Base-by-base conservation (phyloP, 2,797 vertebrate genomes). In the Characodon lateralis region DNA sequence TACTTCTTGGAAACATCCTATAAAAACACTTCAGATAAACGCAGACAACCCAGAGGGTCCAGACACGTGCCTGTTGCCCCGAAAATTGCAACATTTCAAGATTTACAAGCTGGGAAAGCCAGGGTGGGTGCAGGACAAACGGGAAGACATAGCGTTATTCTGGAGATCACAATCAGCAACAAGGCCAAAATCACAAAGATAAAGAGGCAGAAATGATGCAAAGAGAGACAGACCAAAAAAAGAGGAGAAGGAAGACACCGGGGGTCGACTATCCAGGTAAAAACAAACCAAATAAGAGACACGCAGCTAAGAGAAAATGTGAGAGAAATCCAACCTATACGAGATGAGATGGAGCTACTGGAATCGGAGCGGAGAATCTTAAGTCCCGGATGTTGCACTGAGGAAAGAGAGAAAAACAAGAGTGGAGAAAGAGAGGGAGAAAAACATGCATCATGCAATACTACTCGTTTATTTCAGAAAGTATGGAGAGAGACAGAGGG, bases 331-430 rank as follows among this genome's bases (percentile, higher is more conserved):
- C 96, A 97, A 98, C 97, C 97, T 98, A 98, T 96, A 94, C 96
- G 96, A 96, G 97, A 97, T 96, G 97, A 97, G 96, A 98, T 96
- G 93, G 97, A 97, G 95, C 96, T 97, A 96, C 96, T 97, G 95
- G 97, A 98, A 91, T 97, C 97, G 94, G 96, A 97, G 94, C 96
- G 97, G 90, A 97, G 96, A 93, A 98, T 97, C 97, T 97, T 98
- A 97, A 95, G 96, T 93, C 97, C 97, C 78, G 96, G 97, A 93
- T 97, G 96, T 95, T 98, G 97, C 95, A 98, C 97, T 98, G 94
- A 93, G 96, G 90, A 96, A 89, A 95, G 89, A 95, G 94, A 94
- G 92, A 93, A 90, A 53, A 94, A 91, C 92, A 89, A 89, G 74
- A 88, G 83, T 88, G 83, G 87, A 51, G 79, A 80, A 87, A 83